phyloP scores from a whole-genome alignment of 2,113 vertebrate species.

The Ploceus nigricollis region DNA sequence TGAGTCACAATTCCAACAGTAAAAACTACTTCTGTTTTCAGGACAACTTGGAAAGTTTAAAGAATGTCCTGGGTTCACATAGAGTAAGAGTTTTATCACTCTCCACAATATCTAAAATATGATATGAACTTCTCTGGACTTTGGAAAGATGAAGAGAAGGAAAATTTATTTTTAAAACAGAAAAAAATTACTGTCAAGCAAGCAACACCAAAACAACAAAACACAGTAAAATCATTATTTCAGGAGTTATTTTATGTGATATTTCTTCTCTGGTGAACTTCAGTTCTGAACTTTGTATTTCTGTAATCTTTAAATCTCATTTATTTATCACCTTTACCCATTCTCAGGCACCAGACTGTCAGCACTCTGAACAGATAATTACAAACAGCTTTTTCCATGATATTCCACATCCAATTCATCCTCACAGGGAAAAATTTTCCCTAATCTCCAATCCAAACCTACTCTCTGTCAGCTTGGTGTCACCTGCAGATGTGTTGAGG shows the following conservation, averaged over 20 bases:
- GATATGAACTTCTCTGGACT: neutral
- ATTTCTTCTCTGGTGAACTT: neutral
- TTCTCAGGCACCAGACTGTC: neutral
- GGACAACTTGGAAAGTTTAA: neutral
- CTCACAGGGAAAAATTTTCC: neutral
- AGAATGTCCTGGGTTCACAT: neutral
- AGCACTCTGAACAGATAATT: neutral
- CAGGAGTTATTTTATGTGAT: neutral
- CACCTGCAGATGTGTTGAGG: neutral
- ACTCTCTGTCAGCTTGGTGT: neutral
- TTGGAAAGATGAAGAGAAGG: neutral
- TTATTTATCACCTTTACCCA: neutral
- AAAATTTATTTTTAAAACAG: neutral
- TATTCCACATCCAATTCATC: neutral
- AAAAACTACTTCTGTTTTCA: neutral
- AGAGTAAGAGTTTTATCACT: rapidly evolving
- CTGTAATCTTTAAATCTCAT: neutral
- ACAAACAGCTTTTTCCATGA: neutral
- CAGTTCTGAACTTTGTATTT: neutral
- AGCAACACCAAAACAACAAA: neutral
- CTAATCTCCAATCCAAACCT: neutral
- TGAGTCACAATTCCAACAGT: neutral
- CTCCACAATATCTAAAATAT: neutral
- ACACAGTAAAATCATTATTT: rapidly evolving
- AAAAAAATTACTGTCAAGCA: neutral